phyloP scores from a whole-genome alignment of 2,797 vertebrate species.

The Acipenser ruthenus region DNA sequence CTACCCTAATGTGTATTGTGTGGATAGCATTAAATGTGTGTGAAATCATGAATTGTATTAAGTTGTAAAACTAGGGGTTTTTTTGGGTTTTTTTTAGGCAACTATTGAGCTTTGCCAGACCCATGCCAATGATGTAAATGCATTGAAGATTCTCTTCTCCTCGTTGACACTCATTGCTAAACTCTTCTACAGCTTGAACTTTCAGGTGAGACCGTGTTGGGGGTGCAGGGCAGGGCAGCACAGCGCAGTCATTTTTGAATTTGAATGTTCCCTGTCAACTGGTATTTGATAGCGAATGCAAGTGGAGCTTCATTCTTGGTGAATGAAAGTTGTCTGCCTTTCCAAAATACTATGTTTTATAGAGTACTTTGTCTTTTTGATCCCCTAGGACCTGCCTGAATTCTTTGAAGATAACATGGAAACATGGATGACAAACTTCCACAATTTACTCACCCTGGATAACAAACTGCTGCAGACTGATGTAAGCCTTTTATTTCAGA shows the following conservation, averaged over 20 bases:
- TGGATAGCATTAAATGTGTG: no score
- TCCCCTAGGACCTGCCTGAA: constrained; percentile 86
- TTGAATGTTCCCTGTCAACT: no score
- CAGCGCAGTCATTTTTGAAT: no score
- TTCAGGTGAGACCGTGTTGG: constrained; percentile 68
- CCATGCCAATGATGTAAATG: constrained; percentile 83
- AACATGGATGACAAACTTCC: constrained; percentile 98
- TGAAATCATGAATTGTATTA: background rate
- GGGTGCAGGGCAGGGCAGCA: no score
- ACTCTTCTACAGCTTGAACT: constrained; percentile 97
- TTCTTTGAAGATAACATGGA: constrained; percentile 99
- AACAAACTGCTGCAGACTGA: constrained; percentile 96
- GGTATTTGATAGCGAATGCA: background rate
- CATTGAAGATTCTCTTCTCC: constrained; percentile 92
- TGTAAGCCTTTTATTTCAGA: constrained; percentile 58
- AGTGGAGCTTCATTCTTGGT: no score
- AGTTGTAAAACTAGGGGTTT: background rate
- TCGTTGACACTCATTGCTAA: constrained; percentile 93
- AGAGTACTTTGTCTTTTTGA: background rate
- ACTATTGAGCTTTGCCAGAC: constrained; percentile 96
- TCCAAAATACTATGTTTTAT: no score
- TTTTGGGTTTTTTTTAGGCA: constrained; percentile 62
- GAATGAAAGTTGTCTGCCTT: background rate
- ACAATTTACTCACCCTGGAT: constrained; percentile 88
- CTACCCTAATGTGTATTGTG: no score